These are phyloP conservation scores for Carollia perspicillata DNA, from an alignment of 2,113 vertebrate species.

Conservation along the genomic window DNA sequence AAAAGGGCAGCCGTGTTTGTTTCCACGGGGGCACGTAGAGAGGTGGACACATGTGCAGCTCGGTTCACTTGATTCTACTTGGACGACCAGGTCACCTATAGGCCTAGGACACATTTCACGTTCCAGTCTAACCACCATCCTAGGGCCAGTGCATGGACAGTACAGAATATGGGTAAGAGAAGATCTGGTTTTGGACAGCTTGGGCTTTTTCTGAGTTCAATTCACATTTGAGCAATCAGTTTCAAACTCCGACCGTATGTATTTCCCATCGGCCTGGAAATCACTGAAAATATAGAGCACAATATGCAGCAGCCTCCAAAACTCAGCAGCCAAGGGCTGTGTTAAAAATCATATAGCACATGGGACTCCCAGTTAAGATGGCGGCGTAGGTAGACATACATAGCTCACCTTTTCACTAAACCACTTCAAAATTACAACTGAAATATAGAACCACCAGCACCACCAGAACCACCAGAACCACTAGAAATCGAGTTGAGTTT, in stretches of 20 bases:
- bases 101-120: accelerated
- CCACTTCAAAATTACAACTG: too few relatives aligned
- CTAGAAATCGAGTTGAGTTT: too few relatives aligned
- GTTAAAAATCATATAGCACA: neutral
- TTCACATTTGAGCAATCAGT: neutral
- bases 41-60: neutral
- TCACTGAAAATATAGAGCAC: neutral
- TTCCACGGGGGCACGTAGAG: slow-evolving; percentile 39
- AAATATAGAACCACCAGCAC: too few relatives aligned
- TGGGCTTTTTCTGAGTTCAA: neutral
- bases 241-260: neutral
- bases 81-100: neutral
- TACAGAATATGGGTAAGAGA: neutral
- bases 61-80: neutral
- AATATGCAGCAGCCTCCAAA: neutral
- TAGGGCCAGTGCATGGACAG: too few relatives aligned
- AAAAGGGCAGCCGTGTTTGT: neutral
- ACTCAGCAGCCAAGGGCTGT: neutral
- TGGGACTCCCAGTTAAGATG: too few relatives aligned
- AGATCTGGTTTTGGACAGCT: neutral
- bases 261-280: neutral
- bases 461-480: too few relatives aligned
- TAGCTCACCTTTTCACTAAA: too few relatives aligned
- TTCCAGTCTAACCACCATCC: neutral
- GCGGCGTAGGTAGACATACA: too few relatives aligned